Evolutionary conservation across 2,113 vertebrate genomes (phyloP).

Genomic region (Ellobius talpinus): DNA sequence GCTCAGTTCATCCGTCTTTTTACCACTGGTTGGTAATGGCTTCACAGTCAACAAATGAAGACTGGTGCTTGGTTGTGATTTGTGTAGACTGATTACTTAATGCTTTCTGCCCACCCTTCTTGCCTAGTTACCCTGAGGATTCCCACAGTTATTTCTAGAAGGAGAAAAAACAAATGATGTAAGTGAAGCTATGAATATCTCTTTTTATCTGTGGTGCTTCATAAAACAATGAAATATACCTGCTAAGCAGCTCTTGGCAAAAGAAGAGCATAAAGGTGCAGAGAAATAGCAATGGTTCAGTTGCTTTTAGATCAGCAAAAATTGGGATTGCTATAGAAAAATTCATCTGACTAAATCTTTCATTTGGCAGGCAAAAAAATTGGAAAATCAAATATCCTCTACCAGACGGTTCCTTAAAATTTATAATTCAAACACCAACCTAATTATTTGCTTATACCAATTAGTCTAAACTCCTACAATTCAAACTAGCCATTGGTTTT

Average conservation of each 20-base stretch:
- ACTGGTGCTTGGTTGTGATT: constrained; percentile 66
- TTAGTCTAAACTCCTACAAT: constrained; percentile 42
- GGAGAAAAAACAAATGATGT: constrained; percentile 55
- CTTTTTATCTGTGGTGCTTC: constrained; percentile 30
- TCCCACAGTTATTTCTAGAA: constrained; percentile 68
- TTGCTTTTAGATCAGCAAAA: constrained; percentile 4
- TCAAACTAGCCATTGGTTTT: constrained; percentile 69
- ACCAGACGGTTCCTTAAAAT: constrained; percentile 46
- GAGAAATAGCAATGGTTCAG: neutral
- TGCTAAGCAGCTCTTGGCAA: constrained; percentile 7
- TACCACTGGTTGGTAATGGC: neutral
- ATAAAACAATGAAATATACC: constrained; percentile 21
- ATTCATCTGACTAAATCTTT: constrained; percentile 24
- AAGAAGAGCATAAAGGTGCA: neutral
- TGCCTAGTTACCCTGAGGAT: constrained; percentile 55
- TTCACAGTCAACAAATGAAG: constrained; percentile 66
- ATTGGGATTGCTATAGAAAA: neutral
- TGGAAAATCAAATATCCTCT: neutral
- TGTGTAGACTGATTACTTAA: constrained; percentile 70
- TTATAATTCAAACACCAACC: neutral
- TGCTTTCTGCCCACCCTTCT: constrained; percentile 54
- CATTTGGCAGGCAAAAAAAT: neutral
- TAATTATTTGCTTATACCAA: constrained; percentile 60
- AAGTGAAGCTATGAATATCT: neutral
- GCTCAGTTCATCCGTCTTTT: neutral